Percentiles rank a stretch among this genome's conserved stretches.
phyloP scores from a whole-genome alignment of 2,797 vertebrate species.

The Cyprinella venusta region DNA sequence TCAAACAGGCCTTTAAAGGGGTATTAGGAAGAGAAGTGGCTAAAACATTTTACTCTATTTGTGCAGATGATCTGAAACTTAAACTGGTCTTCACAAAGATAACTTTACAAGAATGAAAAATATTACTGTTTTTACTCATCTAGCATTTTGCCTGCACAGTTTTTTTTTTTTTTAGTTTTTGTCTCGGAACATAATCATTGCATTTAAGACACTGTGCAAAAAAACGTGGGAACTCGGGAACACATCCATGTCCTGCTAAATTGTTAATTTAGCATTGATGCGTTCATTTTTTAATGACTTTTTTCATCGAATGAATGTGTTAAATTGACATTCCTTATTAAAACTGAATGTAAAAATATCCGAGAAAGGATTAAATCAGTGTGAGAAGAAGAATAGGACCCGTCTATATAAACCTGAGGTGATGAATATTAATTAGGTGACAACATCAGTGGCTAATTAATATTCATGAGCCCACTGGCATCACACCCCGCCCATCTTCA shows the following conservation, averaged over 20 bases:
- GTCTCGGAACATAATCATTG: not conserved
- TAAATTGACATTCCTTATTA: not conserved
- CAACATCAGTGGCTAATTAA: not conserved
- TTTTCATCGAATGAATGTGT: not conserved
- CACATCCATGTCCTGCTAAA: no score
- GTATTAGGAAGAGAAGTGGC: not conserved
- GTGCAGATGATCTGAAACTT: not conserved
- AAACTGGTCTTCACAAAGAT: not conserved
- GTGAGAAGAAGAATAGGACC: not conserved
- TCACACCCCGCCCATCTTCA: not conserved
- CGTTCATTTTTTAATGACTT: not conserved
- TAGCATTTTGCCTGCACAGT: not conserved
- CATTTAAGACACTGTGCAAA: not conserved
- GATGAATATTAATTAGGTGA: not conserved
- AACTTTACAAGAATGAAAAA: not conserved
- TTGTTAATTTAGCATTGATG: not conserved
- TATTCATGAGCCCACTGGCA: constrained; percentile 12
- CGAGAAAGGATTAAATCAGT: not conserved
- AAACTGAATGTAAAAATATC: not conserved
- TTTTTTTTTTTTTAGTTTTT: no score
- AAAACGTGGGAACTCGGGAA: not conserved
- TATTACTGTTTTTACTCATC: not conserved
- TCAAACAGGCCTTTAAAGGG: not conserved
- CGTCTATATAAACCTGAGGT: not conserved
- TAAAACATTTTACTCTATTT: not conserved